phyloP scores from a whole-genome alignment of 2,113 vertebrate genomes.

The Gracilinanus agilis region DNA sequence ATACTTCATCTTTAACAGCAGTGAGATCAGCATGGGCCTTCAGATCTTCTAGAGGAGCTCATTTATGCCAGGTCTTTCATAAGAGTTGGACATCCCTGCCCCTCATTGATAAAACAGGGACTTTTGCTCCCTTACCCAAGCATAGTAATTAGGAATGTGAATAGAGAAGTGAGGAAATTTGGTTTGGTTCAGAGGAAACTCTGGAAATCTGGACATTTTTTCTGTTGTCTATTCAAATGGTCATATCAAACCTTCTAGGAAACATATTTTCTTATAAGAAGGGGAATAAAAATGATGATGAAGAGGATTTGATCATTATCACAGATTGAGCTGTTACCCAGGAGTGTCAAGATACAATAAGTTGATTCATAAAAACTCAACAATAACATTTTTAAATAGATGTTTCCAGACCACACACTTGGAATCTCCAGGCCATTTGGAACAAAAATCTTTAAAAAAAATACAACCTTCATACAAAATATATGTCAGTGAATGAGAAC shows the following conservation, averaged over 20 bases:
- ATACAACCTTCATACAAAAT: background rate
- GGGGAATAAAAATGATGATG: background rate
- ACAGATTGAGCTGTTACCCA: background rate
- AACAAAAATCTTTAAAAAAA: background rate
- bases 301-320: background rate
- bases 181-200: background rate
- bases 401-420: background rate
- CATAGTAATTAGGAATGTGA: background rate
- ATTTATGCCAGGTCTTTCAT: background rate
- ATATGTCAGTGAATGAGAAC: background rate
- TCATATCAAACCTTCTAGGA: background rate
- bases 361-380: background rate
- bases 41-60: background rate
- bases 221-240: slow-evolving; percentile 11
- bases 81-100: background rate
- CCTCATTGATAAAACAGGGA: background rate
- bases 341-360: background rate
- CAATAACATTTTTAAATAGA: background rate
- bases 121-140: background rate
- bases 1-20: background rate
- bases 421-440: background rate
- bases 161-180: background rate
- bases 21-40: background rate
- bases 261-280: background rate
- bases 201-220: slow-evolving; percentile 18